A percentile compares a stretch with the other conserved stretches of the same genome.
Conservation (phyloP, 2,113 vertebrate species). For the Poecilia latipinna region DNA sequence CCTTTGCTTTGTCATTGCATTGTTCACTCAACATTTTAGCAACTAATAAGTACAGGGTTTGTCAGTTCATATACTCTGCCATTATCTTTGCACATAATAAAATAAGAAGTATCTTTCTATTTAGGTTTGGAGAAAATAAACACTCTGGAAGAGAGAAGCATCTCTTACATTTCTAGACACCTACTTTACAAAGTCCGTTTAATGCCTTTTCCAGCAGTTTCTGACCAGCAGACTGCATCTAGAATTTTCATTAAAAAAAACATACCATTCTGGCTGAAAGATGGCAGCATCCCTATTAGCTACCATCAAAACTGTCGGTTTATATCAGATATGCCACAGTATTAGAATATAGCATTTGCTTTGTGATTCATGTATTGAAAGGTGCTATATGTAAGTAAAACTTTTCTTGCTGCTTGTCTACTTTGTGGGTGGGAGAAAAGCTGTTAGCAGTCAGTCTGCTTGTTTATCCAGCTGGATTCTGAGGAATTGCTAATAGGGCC, state of each 20-base stretch:
- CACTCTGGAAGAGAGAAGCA: too few species aligned
- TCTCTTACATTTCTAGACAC: background rate
- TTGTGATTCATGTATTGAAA: background rate
- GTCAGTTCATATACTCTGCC: background rate
- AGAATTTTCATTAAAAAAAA: background rate
- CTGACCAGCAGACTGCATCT: background rate
- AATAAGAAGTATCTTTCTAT: background rate
- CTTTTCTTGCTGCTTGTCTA: background rate
- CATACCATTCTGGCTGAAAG: background rate
- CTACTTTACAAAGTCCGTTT: background rate
- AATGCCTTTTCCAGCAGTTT: background rate
- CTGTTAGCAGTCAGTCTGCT: background rate
- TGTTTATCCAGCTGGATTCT: background rate
- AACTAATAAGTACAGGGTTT: background rate
- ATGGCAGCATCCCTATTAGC: background rate
- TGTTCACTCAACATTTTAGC: background rate
- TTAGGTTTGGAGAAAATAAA: background rate
- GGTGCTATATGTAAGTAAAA: background rate
- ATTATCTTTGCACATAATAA: background rate
- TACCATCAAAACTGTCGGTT: background rate
- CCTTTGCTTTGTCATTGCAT: background rate
- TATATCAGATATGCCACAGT: background rate
- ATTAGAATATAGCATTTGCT: background rate
- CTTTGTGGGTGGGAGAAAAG: background rate
- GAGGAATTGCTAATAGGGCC: background rate